Base-by-base conservation (phyloP, 2,113 vertebrate genomes). In the Collichthys lucidus region DNA sequence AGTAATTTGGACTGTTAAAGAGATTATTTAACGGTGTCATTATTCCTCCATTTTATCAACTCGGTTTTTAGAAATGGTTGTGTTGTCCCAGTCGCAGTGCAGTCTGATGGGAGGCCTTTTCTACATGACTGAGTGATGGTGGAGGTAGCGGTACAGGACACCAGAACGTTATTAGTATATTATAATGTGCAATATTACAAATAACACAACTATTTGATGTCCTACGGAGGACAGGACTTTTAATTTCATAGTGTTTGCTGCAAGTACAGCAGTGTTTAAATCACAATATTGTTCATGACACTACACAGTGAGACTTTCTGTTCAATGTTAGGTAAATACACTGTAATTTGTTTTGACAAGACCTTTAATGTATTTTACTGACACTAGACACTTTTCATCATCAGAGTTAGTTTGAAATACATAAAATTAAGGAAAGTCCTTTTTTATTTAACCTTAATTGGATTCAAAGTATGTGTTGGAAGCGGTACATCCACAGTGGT, bases 121-220 rank as follows among this genome's bases (percentile, higher is more conserved):
- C 71, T 68, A 63, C 11, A 6, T 70, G 55, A 59, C 22, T 69
- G 63, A 83, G 55, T 4, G 11, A 57, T 44, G 52, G 52, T 79
- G 86, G 80, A 79, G 63, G 70, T 67, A 55, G 56, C 7, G 15
- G 75, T 85, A 79, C 79, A 83, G 12, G 35, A 70, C 74, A 84
- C 64, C 69, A 75, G 55, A 79, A 31, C 71, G 59, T 90, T 44
- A 63, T 67, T 76, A 69, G 64, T 86, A 16, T 31, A 57, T 74
- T 56, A 81, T 84, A 79, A 87, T 90, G 93, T 94, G 92, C 92
- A 93, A 94, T 94, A 94, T 88, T 90, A 83, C 82, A 86, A 79
- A 86, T 76, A 74, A 82, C 76, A 72, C 29, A 74, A 56, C 86
- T 77, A 71, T 71, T 66, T 47, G 29, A 65, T 74, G 69, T 77